A percentile compares a stretch with the other conserved stretches of the same genome.
These are phyloP conservation scores for Micrasema minimum DNA, from an alignment of 1,140 invertebrate genomes.

Conservation along the genomic window DNA sequence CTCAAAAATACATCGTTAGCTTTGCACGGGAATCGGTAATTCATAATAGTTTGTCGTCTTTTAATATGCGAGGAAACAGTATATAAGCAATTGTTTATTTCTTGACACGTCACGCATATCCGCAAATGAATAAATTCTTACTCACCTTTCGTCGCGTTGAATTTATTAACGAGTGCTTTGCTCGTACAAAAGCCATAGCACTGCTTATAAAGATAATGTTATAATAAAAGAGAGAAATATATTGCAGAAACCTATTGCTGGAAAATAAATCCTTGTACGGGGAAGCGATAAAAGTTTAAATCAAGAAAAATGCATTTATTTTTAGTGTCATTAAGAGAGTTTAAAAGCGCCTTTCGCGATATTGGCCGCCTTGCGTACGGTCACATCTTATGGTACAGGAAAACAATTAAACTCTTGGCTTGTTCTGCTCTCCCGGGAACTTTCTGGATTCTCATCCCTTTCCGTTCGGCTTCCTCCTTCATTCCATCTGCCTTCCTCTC, in stretches of 20 bases:
- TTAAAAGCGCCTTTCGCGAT: conserved; percentile 38
- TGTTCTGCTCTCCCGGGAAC: conserved; percentile 52
- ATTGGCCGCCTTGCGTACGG: conserved; percentile 48
- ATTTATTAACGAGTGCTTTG: conserved; percentile 29
- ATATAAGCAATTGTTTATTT: too few species aligned
- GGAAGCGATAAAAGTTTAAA: conserved; percentile 13
- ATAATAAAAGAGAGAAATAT: conserved; percentile 30
- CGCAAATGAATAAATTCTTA: conserved; percentile 40
- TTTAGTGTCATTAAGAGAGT: conserved; percentile 36
- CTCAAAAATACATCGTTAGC: too few species aligned
- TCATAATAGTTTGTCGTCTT: too few species aligned
- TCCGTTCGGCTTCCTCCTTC: conserved; percentile 23
- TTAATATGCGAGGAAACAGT: too few species aligned
- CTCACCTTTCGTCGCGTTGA: conserved; percentile 21
- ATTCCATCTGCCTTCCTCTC: conserved; percentile 12
- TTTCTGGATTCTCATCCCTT: conserved; percentile 47
- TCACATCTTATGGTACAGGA: conserved; percentile 55
- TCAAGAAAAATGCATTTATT: conserved; percentile 40
- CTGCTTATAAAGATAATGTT: conserved; percentile 21
- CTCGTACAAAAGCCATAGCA: background rate
- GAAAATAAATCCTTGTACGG: conserved; percentile 8
- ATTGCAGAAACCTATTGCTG: conserved; percentile 10
- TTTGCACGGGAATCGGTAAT: too few species aligned
- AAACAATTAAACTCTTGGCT: conserved; percentile 62
- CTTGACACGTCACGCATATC: conserved; percentile 39